Conservation (phyloP, 2,888 invertebrate species). For the Chaetogeoica ovagalla region DNA sequence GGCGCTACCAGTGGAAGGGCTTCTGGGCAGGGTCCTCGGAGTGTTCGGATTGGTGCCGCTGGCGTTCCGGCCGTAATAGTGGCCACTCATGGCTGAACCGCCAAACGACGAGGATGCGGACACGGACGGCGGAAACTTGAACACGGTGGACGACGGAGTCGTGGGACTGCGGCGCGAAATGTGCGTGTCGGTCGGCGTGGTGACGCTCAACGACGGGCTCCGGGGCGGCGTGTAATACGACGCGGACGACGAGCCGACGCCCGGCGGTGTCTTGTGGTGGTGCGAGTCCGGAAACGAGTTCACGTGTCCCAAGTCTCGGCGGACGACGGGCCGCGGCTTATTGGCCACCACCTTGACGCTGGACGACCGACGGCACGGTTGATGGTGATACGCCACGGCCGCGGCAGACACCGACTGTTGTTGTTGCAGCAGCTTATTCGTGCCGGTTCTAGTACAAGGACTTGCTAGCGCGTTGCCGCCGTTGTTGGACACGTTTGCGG, state of each 20-base stretch:
- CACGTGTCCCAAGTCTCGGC: slow-evolving; percentile 54
- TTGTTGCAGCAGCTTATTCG: slow-evolving; percentile 2
- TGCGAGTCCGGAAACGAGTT: slow-evolving; percentile 51
- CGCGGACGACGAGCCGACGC: slow-evolving; percentile 44
- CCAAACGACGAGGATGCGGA: slow-evolving; percentile 2
- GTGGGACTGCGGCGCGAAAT: slow-evolving; percentile 38
- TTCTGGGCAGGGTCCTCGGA: slow-evolving; percentile 39
- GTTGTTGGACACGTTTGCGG: slow-evolving; percentile 29
- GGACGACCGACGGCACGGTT: slow-evolving; percentile 42
- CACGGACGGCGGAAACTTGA: slow-evolving; percentile 45
- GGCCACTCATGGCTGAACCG: slow-evolving; percentile 14
- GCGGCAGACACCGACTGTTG: neutral
- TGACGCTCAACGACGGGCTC: slow-evolving; percentile 43
- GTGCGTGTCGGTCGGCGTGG: slow-evolving; percentile 33
- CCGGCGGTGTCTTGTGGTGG: slow-evolving; percentile 30
- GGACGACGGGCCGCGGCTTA: slow-evolving; percentile 50
- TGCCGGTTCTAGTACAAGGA: neutral
- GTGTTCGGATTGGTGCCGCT: slow-evolving; percentile 33
- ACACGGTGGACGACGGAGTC: slow-evolving; percentile 47
- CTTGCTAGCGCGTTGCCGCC: neutral
- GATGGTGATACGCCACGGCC: slow-evolving; percentile 15
- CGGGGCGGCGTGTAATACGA: slow-evolving; percentile 48
- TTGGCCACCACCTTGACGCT: slow-evolving; percentile 51
- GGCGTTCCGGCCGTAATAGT: slow-evolving; percentile 20
- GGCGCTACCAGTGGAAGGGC: slow-evolving; percentile 47